A percentile compares a stretch with the other conserved stretches of the same genome.
These are phyloP conservation scores for Eupleurogrammus muticus DNA, from an alignment of 2,797 vertebrate genomes.

Conservation along the genomic window DNA sequence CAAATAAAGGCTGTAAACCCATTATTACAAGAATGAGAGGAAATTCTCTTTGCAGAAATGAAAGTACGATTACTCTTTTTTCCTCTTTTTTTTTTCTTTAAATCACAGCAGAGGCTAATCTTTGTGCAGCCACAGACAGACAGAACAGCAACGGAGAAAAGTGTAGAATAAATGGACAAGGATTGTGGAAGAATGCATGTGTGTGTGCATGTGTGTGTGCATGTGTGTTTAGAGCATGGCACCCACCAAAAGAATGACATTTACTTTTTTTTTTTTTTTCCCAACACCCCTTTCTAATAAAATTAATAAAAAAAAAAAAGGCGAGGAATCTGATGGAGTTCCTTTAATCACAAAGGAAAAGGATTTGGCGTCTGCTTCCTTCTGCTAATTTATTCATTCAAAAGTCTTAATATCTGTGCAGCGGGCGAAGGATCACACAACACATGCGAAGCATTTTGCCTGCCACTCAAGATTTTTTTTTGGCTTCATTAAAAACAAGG, in stretches of 20 bases:
- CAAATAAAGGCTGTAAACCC: constrained; percentile 71
- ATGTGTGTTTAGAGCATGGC: constrained; percentile 7
- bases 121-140: constrained; percentile 55
- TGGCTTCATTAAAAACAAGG: constrained; percentile 65
- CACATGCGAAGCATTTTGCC: constrained; percentile 61
- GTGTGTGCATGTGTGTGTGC: constrained; percentile 22
- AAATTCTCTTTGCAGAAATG: constrained; percentile 64
- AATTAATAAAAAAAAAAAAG: too few species aligned
- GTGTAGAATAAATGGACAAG: constrained; percentile 59
- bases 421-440: constrained; percentile 65
- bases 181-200: constrained; percentile 29
- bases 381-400: constrained; percentile 78
- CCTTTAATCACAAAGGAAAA: constrained; percentile 72
- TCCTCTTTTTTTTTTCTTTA: constrained; percentile 38
- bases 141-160: constrained; percentile 61
- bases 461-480: constrained; percentile 54
- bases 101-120: constrained; percentile 68
- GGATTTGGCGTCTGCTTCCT: constrained; percentile 67
- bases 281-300: constrained; percentile 47
- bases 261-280: constrained; percentile 56
- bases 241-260: constrained; percentile 47
- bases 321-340: constrained; percentile 63
- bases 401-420: constrained; percentile 74
- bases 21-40: constrained; percentile 66
- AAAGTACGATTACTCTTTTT: constrained; percentile 64